Evolutionary conservation across 2,888 invertebrate species (phyloP).

Genomic region (Prosopocoilus inquinatus): DNA sequence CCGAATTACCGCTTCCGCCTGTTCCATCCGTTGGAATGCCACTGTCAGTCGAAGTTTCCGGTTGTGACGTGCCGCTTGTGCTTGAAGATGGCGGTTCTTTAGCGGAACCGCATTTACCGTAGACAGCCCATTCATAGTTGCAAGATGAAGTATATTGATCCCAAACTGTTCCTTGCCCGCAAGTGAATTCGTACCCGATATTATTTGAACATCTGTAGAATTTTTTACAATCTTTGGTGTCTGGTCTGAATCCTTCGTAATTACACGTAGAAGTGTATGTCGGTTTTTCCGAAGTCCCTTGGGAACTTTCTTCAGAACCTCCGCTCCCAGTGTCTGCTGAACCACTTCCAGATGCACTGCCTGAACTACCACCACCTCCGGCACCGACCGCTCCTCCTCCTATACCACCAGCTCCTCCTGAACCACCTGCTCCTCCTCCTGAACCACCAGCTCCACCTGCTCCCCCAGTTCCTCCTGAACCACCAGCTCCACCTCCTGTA

Average conservation of each 20-base stretch:
- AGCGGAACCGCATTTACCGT: conserved; percentile 12
- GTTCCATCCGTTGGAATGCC: conserved; percentile 4
- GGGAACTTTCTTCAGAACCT: conserved; percentile 19
- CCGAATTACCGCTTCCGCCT: conserved; percentile 11
- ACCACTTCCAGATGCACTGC: conserved; percentile 1
- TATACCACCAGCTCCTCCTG: conserved; percentile 11
- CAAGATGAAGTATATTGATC: conserved; percentile 9
- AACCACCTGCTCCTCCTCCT: conserved; percentile 10
- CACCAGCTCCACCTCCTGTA: conserved; percentile 66
- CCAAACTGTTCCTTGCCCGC: conserved; percentile 17
- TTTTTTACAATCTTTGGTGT: conserved; percentile 7
- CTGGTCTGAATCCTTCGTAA: conserved; percentile 7
- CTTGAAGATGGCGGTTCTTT: conserved; percentile 1
- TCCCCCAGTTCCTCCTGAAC: conserved; percentile 12
- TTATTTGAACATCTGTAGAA: conserved; percentile 14
- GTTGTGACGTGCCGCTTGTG: conserved; percentile 9
- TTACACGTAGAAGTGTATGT: background rate
- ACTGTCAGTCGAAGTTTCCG: conserved; percentile 22
- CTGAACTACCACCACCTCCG: conserved; percentile 9
- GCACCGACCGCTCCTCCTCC: conserved; percentile 4
- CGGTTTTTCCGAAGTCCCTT: background rate
- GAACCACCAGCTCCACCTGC: background rate
- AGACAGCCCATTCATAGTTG: conserved; percentile 14
- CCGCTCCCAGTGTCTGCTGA: conserved; percentile 55
- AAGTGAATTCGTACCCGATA: conserved; percentile 14